phyloP scores from a whole-genome alignment of 2,113 vertebrate species.

The Thermophis baileyi region DNA sequence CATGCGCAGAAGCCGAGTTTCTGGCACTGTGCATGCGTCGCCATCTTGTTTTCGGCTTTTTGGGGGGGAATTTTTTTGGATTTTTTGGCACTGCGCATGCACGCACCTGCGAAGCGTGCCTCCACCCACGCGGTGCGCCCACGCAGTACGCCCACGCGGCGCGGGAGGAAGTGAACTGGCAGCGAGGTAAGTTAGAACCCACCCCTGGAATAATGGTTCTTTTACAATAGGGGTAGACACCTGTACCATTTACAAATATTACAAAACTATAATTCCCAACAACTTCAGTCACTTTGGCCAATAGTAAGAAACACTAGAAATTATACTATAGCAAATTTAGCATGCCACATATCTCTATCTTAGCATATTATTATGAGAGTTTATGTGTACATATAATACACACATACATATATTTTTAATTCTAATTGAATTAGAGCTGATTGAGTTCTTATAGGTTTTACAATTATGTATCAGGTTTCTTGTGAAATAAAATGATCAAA shows the following conservation, averaged over 20 bases:
- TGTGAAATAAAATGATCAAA: neutral
- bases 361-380: neutral
- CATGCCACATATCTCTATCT: neutral
- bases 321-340: neutral
- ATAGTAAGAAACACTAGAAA: neutral
- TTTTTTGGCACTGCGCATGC: too few species aligned
- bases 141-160: too few species aligned
- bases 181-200: too few species aligned
- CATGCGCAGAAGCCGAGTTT: too few species aligned
- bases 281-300: neutral
- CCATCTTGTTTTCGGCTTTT: too few species aligned
- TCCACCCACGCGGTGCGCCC: too few species aligned
- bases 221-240: neutral
- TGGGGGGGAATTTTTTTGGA: too few species aligned
- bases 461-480: neutral
- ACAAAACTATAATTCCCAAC: neutral
- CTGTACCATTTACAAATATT: neutral
- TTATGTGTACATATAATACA: neutral
- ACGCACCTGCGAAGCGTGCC: too few species aligned
- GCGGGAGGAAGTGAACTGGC: too few species aligned
- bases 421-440: neutral
- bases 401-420: neutral
- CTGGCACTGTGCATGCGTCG: too few species aligned
- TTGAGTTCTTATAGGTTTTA: neutral
- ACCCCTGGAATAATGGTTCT: neutral